phyloP scores from a whole-genome alignment of 1,140 invertebrate genomes.

The Euura lappo region DNA sequence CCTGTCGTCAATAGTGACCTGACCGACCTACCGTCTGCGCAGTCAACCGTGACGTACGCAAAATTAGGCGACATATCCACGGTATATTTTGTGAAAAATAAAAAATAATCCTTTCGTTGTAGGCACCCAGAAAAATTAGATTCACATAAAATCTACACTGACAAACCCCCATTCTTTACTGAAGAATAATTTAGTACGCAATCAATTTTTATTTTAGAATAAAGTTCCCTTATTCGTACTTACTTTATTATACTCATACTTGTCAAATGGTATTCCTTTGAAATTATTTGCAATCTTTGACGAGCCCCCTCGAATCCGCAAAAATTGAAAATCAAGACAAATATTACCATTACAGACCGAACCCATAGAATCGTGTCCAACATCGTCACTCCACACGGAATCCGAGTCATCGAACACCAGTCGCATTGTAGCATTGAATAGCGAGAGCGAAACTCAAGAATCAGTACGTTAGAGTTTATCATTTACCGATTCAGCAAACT shows the following conservation, averaged over 20 bases:
- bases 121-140: not conserved
- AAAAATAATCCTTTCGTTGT: not conserved
- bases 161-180: not conserved
- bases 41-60: not conserved
- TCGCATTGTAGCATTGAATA: not conserved
- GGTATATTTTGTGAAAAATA: not conserved
- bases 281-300: not conserved
- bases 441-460: not conserved
- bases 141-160: too few relatives aligned
- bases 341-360: not conserved
- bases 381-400: not conserved
- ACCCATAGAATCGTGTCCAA: not conserved
- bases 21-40: not conserved
- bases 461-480: not conserved
- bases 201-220: not conserved
- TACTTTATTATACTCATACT: not conserved
- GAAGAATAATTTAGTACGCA: not conserved
- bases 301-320: not conserved
- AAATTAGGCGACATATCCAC: not conserved
- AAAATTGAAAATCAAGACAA: conserved; percentile 1
- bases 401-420: not conserved
- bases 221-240: not conserved
- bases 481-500: not conserved
- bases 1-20: not conserved
- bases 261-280: not conserved